Evolutionary conservation across 1,140 invertebrate genomes (phyloP).

Genomic region (Bactericera cockerelli): DNA sequence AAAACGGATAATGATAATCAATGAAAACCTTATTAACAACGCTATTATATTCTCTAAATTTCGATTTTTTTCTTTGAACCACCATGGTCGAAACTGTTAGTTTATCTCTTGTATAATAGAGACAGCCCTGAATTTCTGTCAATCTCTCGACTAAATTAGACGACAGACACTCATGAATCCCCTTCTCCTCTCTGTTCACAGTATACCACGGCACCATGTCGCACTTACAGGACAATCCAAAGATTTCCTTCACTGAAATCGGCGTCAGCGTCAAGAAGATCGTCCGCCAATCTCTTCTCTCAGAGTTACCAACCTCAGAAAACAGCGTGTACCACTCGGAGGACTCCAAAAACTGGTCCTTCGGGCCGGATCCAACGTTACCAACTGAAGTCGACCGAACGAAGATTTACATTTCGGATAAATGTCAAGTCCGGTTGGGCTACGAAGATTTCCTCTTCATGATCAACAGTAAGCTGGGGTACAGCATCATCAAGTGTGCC

Average conservation of each 20-base stretch:
- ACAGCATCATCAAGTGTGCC: constrained; percentile 51
- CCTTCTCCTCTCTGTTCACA: background rate
- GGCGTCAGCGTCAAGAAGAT: background rate
- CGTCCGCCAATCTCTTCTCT: background rate
- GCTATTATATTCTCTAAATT: too few relatives aligned
- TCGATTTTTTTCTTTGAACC: too few relatives aligned
- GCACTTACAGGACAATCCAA: background rate
- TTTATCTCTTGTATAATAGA: too few relatives aligned
- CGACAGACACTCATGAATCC: too few relatives aligned
- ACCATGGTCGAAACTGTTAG: too few relatives aligned
- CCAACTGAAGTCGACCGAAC: background rate
- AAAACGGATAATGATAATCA: too few relatives aligned
- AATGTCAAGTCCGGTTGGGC: constrained; percentile 51
- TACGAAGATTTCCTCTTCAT: constrained; percentile 63
- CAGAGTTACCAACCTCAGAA: background rate
- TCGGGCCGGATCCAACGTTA: constrained; percentile 27
- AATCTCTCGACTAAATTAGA: too few relatives aligned
- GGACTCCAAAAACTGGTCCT: constrained; percentile 42
- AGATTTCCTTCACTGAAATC: background rate
- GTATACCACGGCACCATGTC: background rate
- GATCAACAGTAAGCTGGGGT: constrained; percentile 51
- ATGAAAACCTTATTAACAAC: too few relatives aligned
- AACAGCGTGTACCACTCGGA: constrained; percentile 30
- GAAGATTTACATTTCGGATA: constrained; percentile 36
- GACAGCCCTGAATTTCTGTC: too few relatives aligned